Evolutionary conservation across 2,888 invertebrate species (phyloP).

Genomic region (Hecatera dysodea): DNA sequence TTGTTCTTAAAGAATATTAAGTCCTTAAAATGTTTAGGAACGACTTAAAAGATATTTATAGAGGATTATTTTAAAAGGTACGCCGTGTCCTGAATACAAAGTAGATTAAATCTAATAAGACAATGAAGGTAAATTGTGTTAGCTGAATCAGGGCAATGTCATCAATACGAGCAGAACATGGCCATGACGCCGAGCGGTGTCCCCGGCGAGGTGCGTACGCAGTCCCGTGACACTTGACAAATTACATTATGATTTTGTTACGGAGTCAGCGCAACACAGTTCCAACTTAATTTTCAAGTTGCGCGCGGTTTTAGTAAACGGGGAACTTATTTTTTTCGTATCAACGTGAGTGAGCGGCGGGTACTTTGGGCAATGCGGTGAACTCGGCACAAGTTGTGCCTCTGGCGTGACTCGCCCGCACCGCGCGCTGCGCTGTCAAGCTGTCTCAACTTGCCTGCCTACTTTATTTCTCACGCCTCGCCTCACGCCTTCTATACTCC

Average conservation of each 20-base stretch:
- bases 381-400: conserved; percentile 64
- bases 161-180: conserved; percentile 59
- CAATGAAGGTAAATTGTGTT: conserved; percentile 61
- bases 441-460: conserved; percentile 69
- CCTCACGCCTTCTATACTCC: conserved; percentile 64
- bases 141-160: conserved; percentile 57
- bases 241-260: conserved; percentile 85
- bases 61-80: conserved; percentile 63
- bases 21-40: conserved; percentile 52
- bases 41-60: conserved; percentile 55
- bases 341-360: conserved; percentile 59
- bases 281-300: conserved; percentile 78
- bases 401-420: conserved; percentile 58
- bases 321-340: conserved; percentile 65
- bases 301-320: conserved; percentile 66
- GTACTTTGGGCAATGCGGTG: conserved; percentile 58
- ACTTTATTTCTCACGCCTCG: conserved; percentile 66
- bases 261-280: conserved; percentile 73
- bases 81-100: conserved; percentile 62
- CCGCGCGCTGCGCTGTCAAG: conserved; percentile 66
- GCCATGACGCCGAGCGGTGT: conserved; percentile 51
- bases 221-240: conserved; percentile 79
- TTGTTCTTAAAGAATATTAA: conserved; percentile 34
- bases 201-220: conserved; percentile 56
- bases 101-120: conserved; percentile 60